phyloP scores from a whole-genome alignment of 2,797 vertebrate species.

The Sciaenops ocellatus region DNA sequence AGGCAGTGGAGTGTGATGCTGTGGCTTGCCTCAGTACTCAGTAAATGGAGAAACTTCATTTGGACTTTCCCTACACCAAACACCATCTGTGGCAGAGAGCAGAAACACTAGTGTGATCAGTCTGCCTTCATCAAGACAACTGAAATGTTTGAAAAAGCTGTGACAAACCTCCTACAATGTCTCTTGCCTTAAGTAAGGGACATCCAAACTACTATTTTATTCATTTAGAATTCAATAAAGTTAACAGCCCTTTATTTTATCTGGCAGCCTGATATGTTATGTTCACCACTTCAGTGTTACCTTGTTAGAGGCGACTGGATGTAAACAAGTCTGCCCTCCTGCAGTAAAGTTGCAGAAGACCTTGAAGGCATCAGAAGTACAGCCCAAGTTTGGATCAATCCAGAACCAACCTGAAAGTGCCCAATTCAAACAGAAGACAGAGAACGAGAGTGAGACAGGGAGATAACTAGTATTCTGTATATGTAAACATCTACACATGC shows the following conservation, averaged over 20 bases:
- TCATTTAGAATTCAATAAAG: background rate
- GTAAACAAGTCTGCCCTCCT: conserved; percentile 96
- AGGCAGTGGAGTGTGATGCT: conserved; percentile 92
- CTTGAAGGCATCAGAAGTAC: conserved; percentile 94
- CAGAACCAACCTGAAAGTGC: conserved; percentile 91
- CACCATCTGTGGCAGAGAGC: conserved; percentile 86
- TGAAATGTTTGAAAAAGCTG: background rate
- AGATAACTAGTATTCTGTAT: background rate
- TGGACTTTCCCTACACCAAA: conserved; percentile 94
- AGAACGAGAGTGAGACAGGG: background rate
- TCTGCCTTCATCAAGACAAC: conserved; percentile 1
- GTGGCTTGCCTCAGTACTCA: conserved; percentile 94
- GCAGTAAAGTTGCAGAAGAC: conserved; percentile 98
- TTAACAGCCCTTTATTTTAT: background rate
- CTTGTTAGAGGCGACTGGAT: conserved; percentile 90
- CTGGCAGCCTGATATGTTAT: background rate
- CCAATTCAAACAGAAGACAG: conserved; percentile 14
- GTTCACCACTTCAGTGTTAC: conserved; percentile 71
- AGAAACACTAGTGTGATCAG: background rate
- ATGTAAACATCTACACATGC: background rate
- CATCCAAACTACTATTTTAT: background rate
- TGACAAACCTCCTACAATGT: background rate
- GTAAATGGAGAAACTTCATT: conserved; percentile 98
- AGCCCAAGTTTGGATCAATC: conserved; percentile 98
- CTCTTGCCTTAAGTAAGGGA: background rate